Base-by-base conservation (phyloP, 1,140 invertebrate genomes). In the Samia ricini region DNA sequence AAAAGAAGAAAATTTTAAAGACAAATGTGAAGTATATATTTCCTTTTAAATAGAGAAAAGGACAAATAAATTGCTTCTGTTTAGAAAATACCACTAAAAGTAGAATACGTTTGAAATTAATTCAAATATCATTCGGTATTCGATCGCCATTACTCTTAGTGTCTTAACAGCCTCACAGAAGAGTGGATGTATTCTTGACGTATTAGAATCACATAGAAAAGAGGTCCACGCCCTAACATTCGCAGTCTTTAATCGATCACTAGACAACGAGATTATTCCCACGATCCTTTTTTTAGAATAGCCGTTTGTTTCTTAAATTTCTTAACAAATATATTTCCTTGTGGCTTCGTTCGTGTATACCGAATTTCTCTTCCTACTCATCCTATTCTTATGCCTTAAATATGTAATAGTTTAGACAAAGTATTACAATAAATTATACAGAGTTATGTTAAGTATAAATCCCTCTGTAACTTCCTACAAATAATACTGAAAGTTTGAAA, bases 11-110 rank as follows among this genome's bases (percentile, higher is more conserved):
- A n/a, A n/a, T n/a, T n/a, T n/a, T n/a, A n/a, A n/a, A n/a, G n/a
- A n/a, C 26, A 26, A 26, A 26, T 26, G 8, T 26, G 8, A 3
- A 3, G 26, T 8, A 26, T 26, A 26, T 26, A n/a, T n/a, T n/a
- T n/a, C n/a, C n/a, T n/a, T n/a, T n/a, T n/a, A 26, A 26, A 26
- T 26, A 26, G 8, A 26, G 3, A 4, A 82, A 84, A 76, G 79
- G 79, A 74, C 79, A 85, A 85, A 89, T 81, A 88, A 90, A 88
- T 88, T 81, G 79, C 79, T 85, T 88, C 85, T 85, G 84, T 82
- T 87, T 88, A 85, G 83, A 81, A 86, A 86, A 90, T 90, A 88
- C 88, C 83, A 88, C 85, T 88, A 88, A 88, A 88, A 88, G 83
- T 88, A 88, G 83, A 83, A 4, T 83, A 83, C 85, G 83, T 88